Evolutionary conservation across 1,140 invertebrate species (phyloP).

Genomic region (Dolichoris vasculosae): DNA sequence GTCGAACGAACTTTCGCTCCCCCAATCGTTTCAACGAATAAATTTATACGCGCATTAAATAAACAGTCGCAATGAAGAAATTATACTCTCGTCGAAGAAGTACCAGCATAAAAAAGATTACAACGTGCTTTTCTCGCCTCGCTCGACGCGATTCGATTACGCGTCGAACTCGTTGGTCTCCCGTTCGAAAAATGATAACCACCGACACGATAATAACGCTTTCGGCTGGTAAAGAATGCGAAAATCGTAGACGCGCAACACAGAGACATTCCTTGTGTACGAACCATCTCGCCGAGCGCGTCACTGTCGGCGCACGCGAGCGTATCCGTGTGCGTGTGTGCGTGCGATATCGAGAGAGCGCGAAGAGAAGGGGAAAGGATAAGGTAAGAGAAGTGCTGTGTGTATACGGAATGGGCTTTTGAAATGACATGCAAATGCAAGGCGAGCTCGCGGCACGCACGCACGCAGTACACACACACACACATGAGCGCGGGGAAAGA

Average conservation of each 20-base stretch:
- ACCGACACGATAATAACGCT: too few species aligned
- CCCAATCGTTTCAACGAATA: not conserved
- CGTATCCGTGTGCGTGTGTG: not conserved
- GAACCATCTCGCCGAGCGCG: too few species aligned
- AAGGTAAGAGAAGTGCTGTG: too few species aligned
- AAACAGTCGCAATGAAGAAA: not conserved
- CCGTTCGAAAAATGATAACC: too few species aligned
- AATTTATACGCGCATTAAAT: not conserved
- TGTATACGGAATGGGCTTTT: slow-evolving; percentile 49
- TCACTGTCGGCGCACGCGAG: too few species aligned
- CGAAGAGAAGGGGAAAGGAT: not conserved
- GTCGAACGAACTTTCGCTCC: not conserved
- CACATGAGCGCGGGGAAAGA: too few species aligned
- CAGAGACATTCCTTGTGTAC: too few species aligned
- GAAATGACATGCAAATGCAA: slow-evolving; percentile 68
- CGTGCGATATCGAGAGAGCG: not conserved
- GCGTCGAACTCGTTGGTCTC: too few species aligned
- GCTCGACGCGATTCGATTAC: too few species aligned
- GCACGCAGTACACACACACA: too few species aligned
- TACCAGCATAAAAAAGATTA: not conserved
- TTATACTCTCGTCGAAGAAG: not conserved
- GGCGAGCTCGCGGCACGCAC: not conserved
- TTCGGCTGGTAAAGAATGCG: too few species aligned
- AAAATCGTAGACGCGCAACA: too few species aligned
- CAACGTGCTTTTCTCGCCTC: not conserved